These are phyloP conservation scores for Neodiprion virginianus DNA, from an alignment of 1,140 invertebrate species.

Conservation along the genomic window DNA sequence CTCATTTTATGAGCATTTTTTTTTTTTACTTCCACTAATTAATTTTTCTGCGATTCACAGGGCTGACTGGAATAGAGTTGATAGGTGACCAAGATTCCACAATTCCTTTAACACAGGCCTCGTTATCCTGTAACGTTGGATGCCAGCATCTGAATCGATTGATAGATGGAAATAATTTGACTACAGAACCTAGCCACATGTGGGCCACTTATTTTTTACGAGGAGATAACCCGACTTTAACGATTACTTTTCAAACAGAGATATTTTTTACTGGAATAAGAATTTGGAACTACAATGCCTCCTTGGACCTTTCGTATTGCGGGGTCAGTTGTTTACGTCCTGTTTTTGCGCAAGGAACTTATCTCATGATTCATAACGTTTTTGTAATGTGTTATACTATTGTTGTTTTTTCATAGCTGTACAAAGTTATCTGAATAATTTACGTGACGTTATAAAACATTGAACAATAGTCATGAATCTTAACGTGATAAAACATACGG, in stretches of 20 bases:
- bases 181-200: constrained; percentile 67
- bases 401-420: constrained; percentile 5
- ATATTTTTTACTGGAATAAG: constrained; percentile 67
- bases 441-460: too few species aligned
- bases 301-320: constrained; percentile 73
- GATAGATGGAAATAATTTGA: constrained; percentile 67
- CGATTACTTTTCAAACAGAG: constrained; percentile 62
- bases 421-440: constrained; percentile 1
- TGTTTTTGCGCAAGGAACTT: constrained; percentile 48
- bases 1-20: too few species aligned
- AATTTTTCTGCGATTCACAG: constrained; percentile 24
- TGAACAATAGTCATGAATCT: too few species aligned
- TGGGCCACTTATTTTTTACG: constrained; percentile 63
- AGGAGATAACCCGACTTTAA: constrained; percentile 56
- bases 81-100: constrained; percentile 49
- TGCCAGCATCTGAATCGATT: constrained; percentile 51
- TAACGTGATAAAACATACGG: not conserved
- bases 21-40: too few species aligned
- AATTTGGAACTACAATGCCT: constrained; percentile 85
- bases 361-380: constrained; percentile 30
- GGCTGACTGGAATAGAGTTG: constrained; percentile 65
- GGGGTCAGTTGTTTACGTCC: constrained; percentile 65
- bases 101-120: constrained; percentile 39
- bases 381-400: constrained; percentile 7
- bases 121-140: constrained; percentile 32